Conservation (phyloP, 2,888 invertebrate species). For the Pseudococcus jackbeardsleyi region DNA sequence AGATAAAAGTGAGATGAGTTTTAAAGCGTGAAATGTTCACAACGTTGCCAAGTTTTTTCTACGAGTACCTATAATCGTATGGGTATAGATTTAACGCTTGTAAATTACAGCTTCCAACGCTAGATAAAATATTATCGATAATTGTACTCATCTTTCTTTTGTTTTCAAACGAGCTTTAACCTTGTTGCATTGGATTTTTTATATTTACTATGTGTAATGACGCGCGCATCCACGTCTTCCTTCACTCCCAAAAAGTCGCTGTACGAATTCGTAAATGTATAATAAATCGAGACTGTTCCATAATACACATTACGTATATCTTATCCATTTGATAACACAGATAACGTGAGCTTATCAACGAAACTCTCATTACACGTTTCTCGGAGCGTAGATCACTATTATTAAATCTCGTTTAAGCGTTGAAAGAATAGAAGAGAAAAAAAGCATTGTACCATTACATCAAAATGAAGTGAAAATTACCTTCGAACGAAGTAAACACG, state of each 20-base stretch:
- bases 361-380: constrained; percentile 15
- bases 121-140: constrained; percentile 14
- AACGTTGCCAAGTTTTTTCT: not conserved
- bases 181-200: not conserved
- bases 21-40: constrained; percentile 19
- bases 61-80: not conserved
- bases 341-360: constrained; percentile 1
- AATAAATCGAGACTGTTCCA: not conserved
- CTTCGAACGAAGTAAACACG: not conserved
- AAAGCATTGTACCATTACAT: constrained; percentile 1
- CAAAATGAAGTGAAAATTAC: constrained; percentile 37
- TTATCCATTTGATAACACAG: not conserved
- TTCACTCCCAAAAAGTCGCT: not conserved
- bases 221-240: not conserved
- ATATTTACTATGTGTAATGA: not conserved
- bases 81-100: not conserved
- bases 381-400: constrained; percentile 20
- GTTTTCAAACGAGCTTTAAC: constrained; percentile 19
- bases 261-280: not conserved
- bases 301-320: not conserved
- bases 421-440: constrained; percentile 11
- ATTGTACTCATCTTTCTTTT: constrained; percentile 29
- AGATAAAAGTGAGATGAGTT: not conserved
- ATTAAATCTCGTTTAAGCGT: constrained; percentile 37
- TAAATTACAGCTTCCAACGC: constrained; percentile 24